Evolutionary conservation across 2,888 invertebrate species (phyloP), one percentile per base, ranked within the genome.

Genomic region (Diarsia rubi): DNA sequence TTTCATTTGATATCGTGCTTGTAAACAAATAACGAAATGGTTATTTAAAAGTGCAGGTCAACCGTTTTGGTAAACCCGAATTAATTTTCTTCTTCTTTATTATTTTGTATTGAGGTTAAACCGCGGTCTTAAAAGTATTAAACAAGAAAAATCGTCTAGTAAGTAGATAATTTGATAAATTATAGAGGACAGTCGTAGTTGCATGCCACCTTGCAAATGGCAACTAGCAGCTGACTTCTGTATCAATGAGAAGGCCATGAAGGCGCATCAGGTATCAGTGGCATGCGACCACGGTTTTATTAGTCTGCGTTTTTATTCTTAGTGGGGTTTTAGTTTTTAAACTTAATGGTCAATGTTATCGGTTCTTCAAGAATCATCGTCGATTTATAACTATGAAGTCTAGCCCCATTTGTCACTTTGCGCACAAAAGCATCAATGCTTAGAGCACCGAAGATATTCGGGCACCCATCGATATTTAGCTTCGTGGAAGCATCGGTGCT

Each of bases 31-130:
- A 3, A 9, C 14, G 9, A 9, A 24, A 37, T 19, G 0, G 24
- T 12, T 52, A 42, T 68, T 49, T 49, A 11, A 24, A 31, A 59
- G n/a, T 5, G 5, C 9, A 2, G 1, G 24, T 16, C 12, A n/a
- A n/a, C n/a, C n/a, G n/a, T n/a, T n/a, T n/a, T n/a, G n/a, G n/a
- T n/a, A n/a, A n/a, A n/a, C 2, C 19, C 0, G 19, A 3, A 11
- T 60, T 42, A 11, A 57, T 71, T 66, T 71, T 24, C 47, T 11
- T 74, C 47, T n/a, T 59, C 47, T 47, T 59, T 49, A 70, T 42
- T 27, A 69, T 21, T 68, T 27, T 16, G 11, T 70, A 27, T 49
- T 49, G 11, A 27, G 12, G 31, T n/a, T n/a, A n/a, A n/a, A n/a
- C n/a, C n/a, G n/a, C n/a, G n/a, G n/a, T n/a, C n/a, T n/a, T n/a